Evolutionary conservation across 2,113 vertebrate species (phyloP).

Genomic region (Oryzias javanicus): DNA sequence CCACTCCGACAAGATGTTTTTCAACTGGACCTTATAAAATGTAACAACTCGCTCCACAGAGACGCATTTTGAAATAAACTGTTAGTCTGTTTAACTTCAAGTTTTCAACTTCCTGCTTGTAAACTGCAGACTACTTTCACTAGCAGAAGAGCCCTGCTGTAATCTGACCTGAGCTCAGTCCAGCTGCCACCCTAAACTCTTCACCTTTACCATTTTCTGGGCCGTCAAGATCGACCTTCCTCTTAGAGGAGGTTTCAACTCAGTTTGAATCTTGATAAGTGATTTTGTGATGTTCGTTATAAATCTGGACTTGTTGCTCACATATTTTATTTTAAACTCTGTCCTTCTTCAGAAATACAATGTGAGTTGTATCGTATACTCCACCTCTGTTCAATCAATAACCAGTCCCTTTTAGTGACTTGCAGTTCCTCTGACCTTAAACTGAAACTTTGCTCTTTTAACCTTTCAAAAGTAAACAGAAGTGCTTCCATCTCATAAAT

Average conservation of each 20-base stretch:
- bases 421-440: conserved; percentile 8
- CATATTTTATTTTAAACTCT: background rate
- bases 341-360: background rate
- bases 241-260: conserved; percentile 7
- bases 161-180: conserved; percentile 60
- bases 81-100: conserved; percentile 18
- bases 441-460: background rate
- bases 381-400: conserved; percentile 5
- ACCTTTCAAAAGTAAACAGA: background rate
- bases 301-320: background rate
- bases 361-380: conserved; percentile 14
- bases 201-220: conserved; percentile 79
- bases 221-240: conserved; percentile 47
- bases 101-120: background rate
- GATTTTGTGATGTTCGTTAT: background rate
- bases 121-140: conserved; percentile 3
- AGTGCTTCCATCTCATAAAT: conserved; percentile 6
- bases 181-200: conserved; percentile 68
- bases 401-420: background rate
- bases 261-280: background rate
- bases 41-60: background rate
- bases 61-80: conserved; percentile 62
- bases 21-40: conserved; percentile 4
- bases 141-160: conserved; percentile 34
- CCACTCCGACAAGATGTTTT: conserved; percentile 2